Conservation (phyloP, 1,140 invertebrate species). For the Pachypeltis micranthus region DNA sequence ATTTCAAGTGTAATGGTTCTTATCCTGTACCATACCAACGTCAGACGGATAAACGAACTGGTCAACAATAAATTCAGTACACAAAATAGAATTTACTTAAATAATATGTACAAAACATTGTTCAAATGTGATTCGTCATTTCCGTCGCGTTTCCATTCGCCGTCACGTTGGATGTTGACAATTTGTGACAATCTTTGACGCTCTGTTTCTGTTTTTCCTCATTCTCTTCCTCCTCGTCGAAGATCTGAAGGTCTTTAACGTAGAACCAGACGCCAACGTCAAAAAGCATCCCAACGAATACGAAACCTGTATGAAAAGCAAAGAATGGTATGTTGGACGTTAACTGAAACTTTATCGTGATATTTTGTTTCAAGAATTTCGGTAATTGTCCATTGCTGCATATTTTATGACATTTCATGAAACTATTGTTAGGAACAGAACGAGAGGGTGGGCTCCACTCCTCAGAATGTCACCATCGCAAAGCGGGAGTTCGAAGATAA, state of each 20-base stretch:
- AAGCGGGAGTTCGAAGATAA: too few species aligned
- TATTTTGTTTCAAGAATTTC: not conserved
- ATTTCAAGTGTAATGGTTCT: too few species aligned
- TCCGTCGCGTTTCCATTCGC: not conserved
- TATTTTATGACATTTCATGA: too few species aligned
- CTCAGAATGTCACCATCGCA: too few species aligned
- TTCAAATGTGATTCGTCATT: not conserved
- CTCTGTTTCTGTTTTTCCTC: not conserved
- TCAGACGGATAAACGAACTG: too few species aligned
- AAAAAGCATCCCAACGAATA: slow-evolving; percentile 48
- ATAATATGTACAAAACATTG: not conserved
- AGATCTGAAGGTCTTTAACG: slow-evolving; percentile 54
- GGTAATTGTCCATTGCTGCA: too few species aligned
- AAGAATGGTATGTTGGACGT: too few species aligned
- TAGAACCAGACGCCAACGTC: slow-evolving; percentile 55
- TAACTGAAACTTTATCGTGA: not conserved
- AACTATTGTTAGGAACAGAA: too few species aligned
- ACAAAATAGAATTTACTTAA: not conserved
- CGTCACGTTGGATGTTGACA: not conserved
- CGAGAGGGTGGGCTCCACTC: too few species aligned
- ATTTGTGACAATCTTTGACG: too few species aligned
- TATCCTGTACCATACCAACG: too few species aligned
- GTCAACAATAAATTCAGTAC: too few species aligned
- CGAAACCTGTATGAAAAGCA: slow-evolving; percentile 37
- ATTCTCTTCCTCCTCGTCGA: slow-evolving; percentile 43